Conservation (phyloP, 1,140 invertebrate genomes). For the Aphis gossypii region DNA sequence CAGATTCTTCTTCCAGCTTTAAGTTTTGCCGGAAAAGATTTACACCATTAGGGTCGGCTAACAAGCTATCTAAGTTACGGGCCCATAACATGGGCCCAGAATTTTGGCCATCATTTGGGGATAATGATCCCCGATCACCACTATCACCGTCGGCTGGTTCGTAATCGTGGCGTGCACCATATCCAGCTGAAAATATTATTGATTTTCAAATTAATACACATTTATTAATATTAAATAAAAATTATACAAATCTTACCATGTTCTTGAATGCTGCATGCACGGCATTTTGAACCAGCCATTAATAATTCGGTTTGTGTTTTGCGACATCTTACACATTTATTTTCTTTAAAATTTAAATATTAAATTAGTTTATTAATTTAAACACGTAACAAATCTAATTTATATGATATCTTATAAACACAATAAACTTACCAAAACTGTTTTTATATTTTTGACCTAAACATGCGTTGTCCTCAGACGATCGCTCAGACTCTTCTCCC, state of each 20-base stretch:
- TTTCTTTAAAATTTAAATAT: slow-evolving; percentile 39
- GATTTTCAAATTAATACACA: background rate
- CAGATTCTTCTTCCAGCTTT: slow-evolving; percentile 70
- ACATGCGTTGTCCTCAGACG: slow-evolving; percentile 27
- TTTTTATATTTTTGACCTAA: slow-evolving; percentile 42
- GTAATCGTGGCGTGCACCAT: slow-evolving; percentile 46
- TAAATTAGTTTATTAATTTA: background rate
- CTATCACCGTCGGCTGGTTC: slow-evolving; percentile 53
- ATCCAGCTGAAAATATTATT: slow-evolving; percentile 12
- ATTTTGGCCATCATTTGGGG: slow-evolving; percentile 38
- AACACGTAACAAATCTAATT: background rate
- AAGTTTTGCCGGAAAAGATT: slow-evolving; percentile 84
- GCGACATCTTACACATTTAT: slow-evolving; percentile 40
- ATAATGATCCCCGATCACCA: slow-evolving; percentile 47
- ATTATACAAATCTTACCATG: background rate
- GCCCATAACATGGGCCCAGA: slow-evolving; percentile 71
- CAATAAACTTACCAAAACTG: slow-evolving; percentile 14
- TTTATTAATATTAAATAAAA: background rate
- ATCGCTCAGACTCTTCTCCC: slow-evolving; percentile 55
- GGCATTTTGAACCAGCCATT: slow-evolving; percentile 39
- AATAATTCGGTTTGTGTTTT: slow-evolving; percentile 37
- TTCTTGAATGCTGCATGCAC: slow-evolving; percentile 41
- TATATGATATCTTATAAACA: background rate
- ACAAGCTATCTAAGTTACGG: slow-evolving; percentile 78
- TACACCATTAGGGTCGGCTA: slow-evolving; percentile 86